phyloP scores from a whole-genome alignment of 1,140 invertebrate genomes.

The Asobara japonica region DNA sequence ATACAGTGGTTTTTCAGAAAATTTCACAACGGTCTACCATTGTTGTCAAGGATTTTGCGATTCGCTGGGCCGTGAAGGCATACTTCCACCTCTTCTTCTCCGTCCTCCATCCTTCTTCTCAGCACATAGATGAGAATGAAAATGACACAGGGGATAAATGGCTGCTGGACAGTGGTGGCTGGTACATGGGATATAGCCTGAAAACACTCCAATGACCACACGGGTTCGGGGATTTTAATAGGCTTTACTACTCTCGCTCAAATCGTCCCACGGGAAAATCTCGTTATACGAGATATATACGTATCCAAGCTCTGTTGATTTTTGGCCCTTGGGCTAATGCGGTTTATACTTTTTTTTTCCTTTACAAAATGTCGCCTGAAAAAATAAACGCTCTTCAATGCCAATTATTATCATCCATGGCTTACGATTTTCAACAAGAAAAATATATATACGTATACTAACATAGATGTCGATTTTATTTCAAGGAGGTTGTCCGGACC shows the following conservation, averaged over 20 bases:
- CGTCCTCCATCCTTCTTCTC: background rate
- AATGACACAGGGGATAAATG: slow-evolving; percentile 7
- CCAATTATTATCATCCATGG: background rate
- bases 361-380: background rate
- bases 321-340: background rate
- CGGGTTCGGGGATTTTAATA: background rate
- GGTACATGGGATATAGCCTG: background rate
- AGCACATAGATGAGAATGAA: background rate
- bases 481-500: background rate
- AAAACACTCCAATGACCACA: background rate
- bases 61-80: slow-evolving; percentile 41
- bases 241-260: background rate
- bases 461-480: background rate
- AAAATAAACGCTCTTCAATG: background rate
- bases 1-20: slow-evolving; percentile 32
- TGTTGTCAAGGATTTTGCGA: slow-evolving; percentile 43
- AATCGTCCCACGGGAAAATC: slow-evolving; percentile 2
- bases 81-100: background rate
- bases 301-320: background rate
- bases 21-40: slow-evolving; percentile 14
- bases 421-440: background rate
- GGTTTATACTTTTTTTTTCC: background rate
- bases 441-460: background rate
- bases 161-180: background rate
- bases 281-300: slow-evolving; percentile 8